These are phyloP conservation scores for Ornithoptera priamus DNA, from an alignment of 2,888 invertebrate genomes.

Conservation along the genomic window DNA sequence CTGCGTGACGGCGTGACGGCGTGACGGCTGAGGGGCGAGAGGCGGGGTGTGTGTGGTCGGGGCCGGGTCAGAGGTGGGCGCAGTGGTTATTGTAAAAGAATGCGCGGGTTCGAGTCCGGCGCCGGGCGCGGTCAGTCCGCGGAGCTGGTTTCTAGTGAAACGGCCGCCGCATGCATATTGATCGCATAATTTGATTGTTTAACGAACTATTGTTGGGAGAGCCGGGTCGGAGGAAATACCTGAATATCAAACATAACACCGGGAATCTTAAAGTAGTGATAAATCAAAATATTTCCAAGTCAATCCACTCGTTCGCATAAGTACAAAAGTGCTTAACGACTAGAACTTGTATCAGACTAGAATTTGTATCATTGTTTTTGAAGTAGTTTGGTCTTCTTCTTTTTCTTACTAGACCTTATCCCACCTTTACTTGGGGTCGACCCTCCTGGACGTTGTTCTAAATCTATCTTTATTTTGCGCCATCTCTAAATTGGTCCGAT, in stretches of 20 bases:
- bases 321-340: too few relatives aligned
- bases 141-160: constrained; percentile 17
- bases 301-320: too few relatives aligned
- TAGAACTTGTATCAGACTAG: too few relatives aligned
- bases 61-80: constrained; percentile 45
- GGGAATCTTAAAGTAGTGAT: too few relatives aligned
- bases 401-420: too few relatives aligned
- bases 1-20: constrained; percentile 4
- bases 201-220: background rate
- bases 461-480: too few relatives aligned
- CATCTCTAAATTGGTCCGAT: too few relatives aligned
- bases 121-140: background rate
- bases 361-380: too few relatives aligned
- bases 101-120: constrained; percentile 29
- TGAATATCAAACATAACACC: background rate
- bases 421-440: too few relatives aligned
- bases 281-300: too few relatives aligned
- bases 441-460: too few relatives aligned
- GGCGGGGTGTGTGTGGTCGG: constrained; percentile 31
- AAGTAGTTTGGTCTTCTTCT: too few relatives aligned
- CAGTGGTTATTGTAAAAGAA: constrained; percentile 32
- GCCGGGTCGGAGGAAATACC: background rate
- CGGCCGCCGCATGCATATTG: constrained; percentile 9
- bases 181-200: constrained; percentile 1
- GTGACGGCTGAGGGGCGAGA: background rate